phyloP scores from a whole-genome alignment of 2,888 invertebrate species.

The Danaus chrysippus region DNA sequence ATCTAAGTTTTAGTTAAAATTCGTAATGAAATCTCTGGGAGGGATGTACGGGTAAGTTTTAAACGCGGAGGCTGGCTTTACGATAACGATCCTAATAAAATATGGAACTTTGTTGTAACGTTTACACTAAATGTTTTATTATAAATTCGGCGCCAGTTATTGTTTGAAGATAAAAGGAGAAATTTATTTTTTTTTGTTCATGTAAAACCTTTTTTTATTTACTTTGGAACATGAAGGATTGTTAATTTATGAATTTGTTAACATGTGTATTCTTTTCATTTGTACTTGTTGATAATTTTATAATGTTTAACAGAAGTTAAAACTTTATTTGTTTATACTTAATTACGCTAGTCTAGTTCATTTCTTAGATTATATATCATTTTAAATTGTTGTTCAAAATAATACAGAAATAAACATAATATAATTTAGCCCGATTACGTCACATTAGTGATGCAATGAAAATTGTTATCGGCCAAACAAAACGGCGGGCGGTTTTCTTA shows the following conservation, averaged over 20 bases:
- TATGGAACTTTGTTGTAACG: slow-evolving; percentile 75
- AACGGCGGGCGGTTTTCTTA: slow-evolving; percentile 69
- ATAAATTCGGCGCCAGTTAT: slow-evolving; percentile 59
- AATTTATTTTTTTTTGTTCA: not conserved
- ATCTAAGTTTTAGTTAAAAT: slow-evolving; percentile 59
- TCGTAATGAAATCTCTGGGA: slow-evolving; percentile 67
- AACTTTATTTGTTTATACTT: too few species aligned
- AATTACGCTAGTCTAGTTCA: too few species aligned
- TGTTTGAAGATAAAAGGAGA: slow-evolving; percentile 43
- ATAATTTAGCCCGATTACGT: slow-evolving; percentile 43
- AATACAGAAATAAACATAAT: slow-evolving; percentile 13
- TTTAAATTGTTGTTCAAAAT: too few species aligned
- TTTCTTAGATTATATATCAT: too few species aligned
- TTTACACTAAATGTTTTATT: slow-evolving; percentile 76
- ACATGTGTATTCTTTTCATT: too few species aligned
- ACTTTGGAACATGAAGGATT: slow-evolving; percentile 34
- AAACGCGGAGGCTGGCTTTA: slow-evolving; percentile 64
- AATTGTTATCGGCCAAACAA: slow-evolving; percentile 71
- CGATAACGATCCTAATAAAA: slow-evolving; percentile 78
- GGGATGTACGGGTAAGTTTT: slow-evolving; percentile 58
- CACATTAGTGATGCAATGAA: slow-evolving; percentile 55
- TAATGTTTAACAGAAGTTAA: too few species aligned
- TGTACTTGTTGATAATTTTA: too few species aligned
- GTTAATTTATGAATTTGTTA: too few species aligned
- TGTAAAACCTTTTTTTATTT: slow-evolving; percentile 11